Percentiles rank a stretch among this genome's conserved stretches.
phyloP scores from a whole-genome alignment of 2,113 vertebrate species.

The Phycodurus eques region DNA sequence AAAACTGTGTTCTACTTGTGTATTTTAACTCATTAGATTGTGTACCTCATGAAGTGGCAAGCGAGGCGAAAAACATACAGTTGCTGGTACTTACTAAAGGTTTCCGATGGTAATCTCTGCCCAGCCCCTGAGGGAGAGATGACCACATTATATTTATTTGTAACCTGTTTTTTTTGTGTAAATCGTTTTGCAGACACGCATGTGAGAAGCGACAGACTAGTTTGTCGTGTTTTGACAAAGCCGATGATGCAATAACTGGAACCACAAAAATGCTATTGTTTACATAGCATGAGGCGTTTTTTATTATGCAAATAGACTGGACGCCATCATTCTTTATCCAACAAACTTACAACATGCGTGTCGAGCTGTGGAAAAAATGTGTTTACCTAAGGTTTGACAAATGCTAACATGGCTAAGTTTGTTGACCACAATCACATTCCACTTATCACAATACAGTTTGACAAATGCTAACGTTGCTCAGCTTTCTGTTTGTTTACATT shows the following conservation, averaged over 20 bases:
- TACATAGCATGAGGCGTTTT: not conserved
- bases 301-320: not conserved
- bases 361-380: not conserved
- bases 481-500: too few species aligned
- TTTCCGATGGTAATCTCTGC: slow-evolving; percentile 72
- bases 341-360: not conserved
- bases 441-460: too few species aligned
- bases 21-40: not conserved
- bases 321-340: not conserved
- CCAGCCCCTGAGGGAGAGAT: slow-evolving; percentile 75
- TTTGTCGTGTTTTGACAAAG: not conserved
- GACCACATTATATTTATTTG: not conserved
- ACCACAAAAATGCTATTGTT: not conserved
- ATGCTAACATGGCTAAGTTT: too few species aligned
- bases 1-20: not conserved
- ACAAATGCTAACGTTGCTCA: too few species aligned
- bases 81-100: slow-evolving; percentile 80
- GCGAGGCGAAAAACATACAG: not conserved
- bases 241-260: not conserved
- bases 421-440: too few species aligned
- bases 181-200: not conserved
- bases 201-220: not conserved
- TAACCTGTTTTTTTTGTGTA: not conserved
- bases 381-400: not conserved
- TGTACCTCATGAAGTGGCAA: not conserved